A percentile compares a stretch with the other conserved stretches of the same genome.
These are phyloP conservation scores for Thalassaphorura encarpata DNA, from an alignment of 1,140 invertebrate species.

Conservation along the genomic window DNA sequence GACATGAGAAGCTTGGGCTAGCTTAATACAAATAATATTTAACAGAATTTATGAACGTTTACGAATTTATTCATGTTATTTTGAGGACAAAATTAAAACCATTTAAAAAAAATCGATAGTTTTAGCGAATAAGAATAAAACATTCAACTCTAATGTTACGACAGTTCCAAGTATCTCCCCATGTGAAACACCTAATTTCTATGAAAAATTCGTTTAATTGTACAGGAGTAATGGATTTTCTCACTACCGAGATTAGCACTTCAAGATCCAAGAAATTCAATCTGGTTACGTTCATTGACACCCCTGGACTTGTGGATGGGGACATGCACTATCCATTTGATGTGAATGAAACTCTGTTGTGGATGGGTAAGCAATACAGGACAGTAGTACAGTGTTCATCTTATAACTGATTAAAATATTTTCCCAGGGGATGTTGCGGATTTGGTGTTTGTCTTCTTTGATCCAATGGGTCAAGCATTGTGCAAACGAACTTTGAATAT, in stretches of 20 bases:
- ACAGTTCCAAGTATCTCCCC: no score
- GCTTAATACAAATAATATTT: no score
- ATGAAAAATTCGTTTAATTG: constrained; percentile 6
- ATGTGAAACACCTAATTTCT: constrained; percentile 1
- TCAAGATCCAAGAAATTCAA: constrained; percentile 51
- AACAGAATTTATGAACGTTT: not conserved
- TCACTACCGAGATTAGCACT: constrained; percentile 50
- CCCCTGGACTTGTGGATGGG: constrained; percentile 53
- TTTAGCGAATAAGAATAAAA: no score
- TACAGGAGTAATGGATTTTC: constrained; percentile 48
- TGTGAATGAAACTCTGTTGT: constrained; percentile 49
- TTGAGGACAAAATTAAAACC: not conserved
- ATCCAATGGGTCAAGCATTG: constrained; percentile 53
- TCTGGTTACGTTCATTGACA: constrained; percentile 53
- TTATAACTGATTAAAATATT: no score
- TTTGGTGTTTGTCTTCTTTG: constrained; percentile 54
- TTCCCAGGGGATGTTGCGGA: constrained; percentile 49
- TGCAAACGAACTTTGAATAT: constrained; percentile 51
- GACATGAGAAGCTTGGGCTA: no score
- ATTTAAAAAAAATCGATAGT: not conserved
- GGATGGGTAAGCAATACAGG: constrained; percentile 43
- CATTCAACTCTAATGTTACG: no score
- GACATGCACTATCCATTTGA: constrained; percentile 57
- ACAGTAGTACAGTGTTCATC: no score
- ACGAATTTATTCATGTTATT: not conserved